phyloP scores from a whole-genome alignment of 2,888 invertebrate genomes.

The Apocheima hispidaria region DNA sequence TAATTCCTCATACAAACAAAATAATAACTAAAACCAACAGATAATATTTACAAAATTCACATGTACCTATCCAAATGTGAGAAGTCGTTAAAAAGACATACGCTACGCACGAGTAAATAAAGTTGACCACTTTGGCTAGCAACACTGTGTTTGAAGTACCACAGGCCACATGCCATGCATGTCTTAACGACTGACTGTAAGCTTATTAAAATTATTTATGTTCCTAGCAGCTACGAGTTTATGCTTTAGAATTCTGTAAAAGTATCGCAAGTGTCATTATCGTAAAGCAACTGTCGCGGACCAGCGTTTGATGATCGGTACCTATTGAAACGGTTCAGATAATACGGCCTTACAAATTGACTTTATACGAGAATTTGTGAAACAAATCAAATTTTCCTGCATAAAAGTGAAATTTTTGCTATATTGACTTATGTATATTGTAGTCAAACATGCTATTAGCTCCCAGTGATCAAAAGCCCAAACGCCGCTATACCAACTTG shows the following conservation, averaged over 20 bases:
- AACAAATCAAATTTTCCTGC: not conserved
- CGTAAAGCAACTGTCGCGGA: constrained; percentile 41
- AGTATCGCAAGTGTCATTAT: constrained; percentile 42
- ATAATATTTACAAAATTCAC: constrained; percentile 22
- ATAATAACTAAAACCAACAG: not conserved
- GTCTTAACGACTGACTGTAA: constrained; percentile 47
- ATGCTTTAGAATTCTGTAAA: constrained; percentile 39
- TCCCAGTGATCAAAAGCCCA: constrained; percentile 26
- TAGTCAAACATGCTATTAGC: constrained; percentile 16
- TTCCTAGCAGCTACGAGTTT: constrained; percentile 40
- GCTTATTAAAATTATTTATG: constrained; percentile 43
- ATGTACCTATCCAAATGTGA: constrained; percentile 54
- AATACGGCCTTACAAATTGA: not conserved
- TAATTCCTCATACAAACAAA: no score
- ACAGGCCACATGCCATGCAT: constrained; percentile 38
- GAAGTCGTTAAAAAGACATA: constrained; percentile 65
- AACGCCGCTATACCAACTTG: constrained; percentile 54
- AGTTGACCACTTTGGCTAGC: constrained; percentile 34
- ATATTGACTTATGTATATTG: constrained; percentile 5
- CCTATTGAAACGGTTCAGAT: not conserved
- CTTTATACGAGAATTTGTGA: constrained; percentile 8
- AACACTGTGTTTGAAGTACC: constrained; percentile 35
- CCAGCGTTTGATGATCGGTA: constrained; percentile 17
- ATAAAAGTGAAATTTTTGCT: constrained; percentile 1
- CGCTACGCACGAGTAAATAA: constrained; percentile 50